Percentiles rank a stretch among this genome's conserved stretches.
Conservation (phyloP, 2,888 invertebrate species). For the Anticlea derivata region DNA sequence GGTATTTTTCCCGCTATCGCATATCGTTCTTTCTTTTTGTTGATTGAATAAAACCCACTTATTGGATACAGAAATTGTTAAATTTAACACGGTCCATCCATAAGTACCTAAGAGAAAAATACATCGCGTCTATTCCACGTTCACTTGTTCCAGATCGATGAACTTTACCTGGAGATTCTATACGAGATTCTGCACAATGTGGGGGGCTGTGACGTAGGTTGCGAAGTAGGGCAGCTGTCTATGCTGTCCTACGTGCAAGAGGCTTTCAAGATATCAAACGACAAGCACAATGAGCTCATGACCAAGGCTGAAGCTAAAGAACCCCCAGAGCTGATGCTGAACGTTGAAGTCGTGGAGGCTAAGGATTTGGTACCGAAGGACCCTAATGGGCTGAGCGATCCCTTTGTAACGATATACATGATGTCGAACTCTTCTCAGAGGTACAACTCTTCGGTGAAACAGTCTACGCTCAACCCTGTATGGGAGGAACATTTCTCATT, state of each 20-base stretch:
- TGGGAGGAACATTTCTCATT: conserved; percentile 99
- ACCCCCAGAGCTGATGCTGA: conserved; percentile 92
- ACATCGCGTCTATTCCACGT: not conserved
- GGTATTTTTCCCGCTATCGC: no score
- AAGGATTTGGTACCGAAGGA: conserved; percentile 94
- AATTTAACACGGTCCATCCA: no score
- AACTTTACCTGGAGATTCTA: conserved; percentile 92
- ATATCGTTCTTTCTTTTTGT: no score
- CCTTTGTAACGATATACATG: conserved; percentile 96
- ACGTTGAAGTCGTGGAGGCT: conserved; percentile 94
- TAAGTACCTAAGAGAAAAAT: not conserved
- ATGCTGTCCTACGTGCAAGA: conserved; percentile 91
- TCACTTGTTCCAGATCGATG: conserved; percentile 87
- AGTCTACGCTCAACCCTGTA: conserved; percentile 93
- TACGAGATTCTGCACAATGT: conserved; percentile 93
- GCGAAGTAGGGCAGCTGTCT: conserved; percentile 87
- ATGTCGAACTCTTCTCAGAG: conserved; percentile 90
- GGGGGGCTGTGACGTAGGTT: conserved; percentile 90
- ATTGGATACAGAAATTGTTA: no score
- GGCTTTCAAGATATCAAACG: conserved; percentile 89
- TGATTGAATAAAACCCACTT: no score
- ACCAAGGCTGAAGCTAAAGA: conserved; percentile 90
- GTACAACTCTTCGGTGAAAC: conserved; percentile 96
- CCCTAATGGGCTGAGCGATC: conserved; percentile 97
- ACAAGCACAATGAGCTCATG: conserved; percentile 88